Percentiles rank a stretch among this genome's conserved stretches.
Evolutionary conservation across 2,888 invertebrate species (phyloP).

Genomic region (Macrophya alboannulata): DNA sequence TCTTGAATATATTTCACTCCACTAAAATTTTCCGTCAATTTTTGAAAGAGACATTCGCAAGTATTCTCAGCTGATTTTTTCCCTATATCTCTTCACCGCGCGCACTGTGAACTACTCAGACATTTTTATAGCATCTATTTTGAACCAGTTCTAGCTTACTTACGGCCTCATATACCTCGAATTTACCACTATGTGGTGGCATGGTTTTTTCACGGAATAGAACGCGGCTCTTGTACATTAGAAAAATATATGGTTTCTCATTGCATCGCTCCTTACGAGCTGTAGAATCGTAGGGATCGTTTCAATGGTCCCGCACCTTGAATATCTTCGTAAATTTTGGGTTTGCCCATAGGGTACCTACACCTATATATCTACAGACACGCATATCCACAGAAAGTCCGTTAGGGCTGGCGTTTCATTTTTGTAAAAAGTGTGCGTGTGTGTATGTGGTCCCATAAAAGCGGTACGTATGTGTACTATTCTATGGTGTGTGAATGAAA

Average conservation of each 20-base stretch:
- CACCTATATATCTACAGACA: neutral
- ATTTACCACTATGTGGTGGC: neutral
- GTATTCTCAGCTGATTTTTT: neutral
- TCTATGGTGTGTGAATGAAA: neutral
- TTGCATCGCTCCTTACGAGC: constrained; percentile 26
- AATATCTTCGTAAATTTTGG: constrained; percentile 32
- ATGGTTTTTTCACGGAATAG: constrained; percentile 16
- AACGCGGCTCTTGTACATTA: neutral
- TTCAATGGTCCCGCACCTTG: constrained; percentile 44
- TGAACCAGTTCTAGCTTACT: neutral
- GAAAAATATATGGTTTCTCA: constrained; percentile 43
- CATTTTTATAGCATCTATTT: neutral
- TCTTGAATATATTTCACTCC: too few relatives aligned
- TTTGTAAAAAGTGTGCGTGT: neutral
- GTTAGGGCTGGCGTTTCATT: constrained; percentile 13
- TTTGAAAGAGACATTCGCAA: neutral
- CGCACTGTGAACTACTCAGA: neutral
- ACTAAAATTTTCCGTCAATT: neutral
- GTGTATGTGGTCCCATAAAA: neutral
- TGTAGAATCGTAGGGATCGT: constrained; percentile 42
- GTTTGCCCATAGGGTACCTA: neutral
- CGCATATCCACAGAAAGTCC: constrained; percentile 35
- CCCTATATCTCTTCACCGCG: neutral
- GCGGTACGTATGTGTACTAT: neutral
- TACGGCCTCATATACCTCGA: neutral